Base-by-base conservation (phyloP, 2,113 vertebrate species). In the Elachura formosa region DNA sequence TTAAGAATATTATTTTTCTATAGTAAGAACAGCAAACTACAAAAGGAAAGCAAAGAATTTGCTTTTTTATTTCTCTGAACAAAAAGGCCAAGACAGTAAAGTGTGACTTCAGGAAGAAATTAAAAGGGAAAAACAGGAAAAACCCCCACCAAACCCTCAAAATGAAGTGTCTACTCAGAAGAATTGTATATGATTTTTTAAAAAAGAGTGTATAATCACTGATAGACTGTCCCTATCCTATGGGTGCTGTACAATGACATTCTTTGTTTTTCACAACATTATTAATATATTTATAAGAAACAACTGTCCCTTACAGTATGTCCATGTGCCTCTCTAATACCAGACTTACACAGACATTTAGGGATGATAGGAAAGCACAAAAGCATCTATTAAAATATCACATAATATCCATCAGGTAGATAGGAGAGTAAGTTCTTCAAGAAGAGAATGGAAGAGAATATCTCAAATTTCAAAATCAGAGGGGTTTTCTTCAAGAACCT, bases 71-170 rank as follows among this genome's bases (percentile, higher is more conserved):
- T 4, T 55, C 49, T 80, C 31, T 62, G 41, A 68, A 66, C 12
- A 73, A n/a, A 64, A 73, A 78, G 16, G 10, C 21, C 40, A 25
- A 64, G 18, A 46, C 8, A 51, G 3, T 46, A 54, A 54, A 71
- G 12, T 40, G 5, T 56, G 25, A 84, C 36, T 56, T 56, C 45
- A 45, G 23, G 38, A 51, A 64, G 17, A 23, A 45, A 38, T 31
- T 45, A 43, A 49, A 45, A 28, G 29, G 29, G 8, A 34, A 56
- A 64, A 56, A 3, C 5, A 20, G 24, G 41, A 48, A 55, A 56
- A 64, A 40, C 10, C 0, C 0, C 6, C 9, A 24, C 5, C 46
- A 84, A 77, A 69, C 7, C 3, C 23, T 72, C 26, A 56, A 43
- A 89, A 61, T 34, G 2, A 89, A 83, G 9, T 23, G 6, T 61